Conservation (phyloP, 2,888 invertebrate species). For the Ormia ochracea region DNA sequence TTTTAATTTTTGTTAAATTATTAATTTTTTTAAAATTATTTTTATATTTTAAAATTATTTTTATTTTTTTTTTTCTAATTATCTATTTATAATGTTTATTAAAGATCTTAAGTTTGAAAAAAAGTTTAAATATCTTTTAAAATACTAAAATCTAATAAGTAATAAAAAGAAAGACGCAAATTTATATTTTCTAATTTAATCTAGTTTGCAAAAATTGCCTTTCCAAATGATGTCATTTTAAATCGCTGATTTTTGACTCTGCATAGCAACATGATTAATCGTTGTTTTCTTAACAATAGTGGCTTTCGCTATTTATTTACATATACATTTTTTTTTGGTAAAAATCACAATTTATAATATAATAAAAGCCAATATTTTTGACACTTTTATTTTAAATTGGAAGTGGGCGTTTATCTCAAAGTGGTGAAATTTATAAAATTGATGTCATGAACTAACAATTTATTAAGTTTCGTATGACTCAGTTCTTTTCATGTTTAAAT, state of each 20-base stretch:
- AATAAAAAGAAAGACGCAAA: no score
- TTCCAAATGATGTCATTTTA: not conserved
- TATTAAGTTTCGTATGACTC: not conserved
- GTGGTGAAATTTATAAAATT: slow-evolving; percentile 1
- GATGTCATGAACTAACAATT: slow-evolving; percentile 24
- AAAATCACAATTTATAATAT: slow-evolving; percentile 35
- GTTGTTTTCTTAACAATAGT: slow-evolving; percentile 1
- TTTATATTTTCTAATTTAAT: not conserved
- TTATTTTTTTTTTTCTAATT: no score
- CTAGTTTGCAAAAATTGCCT: not conserved
- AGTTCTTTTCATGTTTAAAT: not conserved
- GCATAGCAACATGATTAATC: not conserved
- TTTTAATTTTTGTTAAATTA: no score
- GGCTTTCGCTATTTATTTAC: no score
- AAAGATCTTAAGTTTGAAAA: no score
- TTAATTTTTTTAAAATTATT: no score
- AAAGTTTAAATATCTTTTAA: no score
- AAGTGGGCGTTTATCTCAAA: slow-evolving; percentile 33
- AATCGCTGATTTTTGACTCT: not conserved
- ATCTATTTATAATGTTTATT: no score
- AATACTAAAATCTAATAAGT: no score
- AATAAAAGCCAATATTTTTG: slow-evolving; percentile 17
- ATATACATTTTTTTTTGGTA: slow-evolving; percentile 36
- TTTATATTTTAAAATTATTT: no score
- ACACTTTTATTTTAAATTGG: slow-evolving; percentile 1